These are phyloP conservation scores for Protophormia terraenovae DNA, from an alignment of 2,888 invertebrate genomes.

Conservation along the genomic window DNA sequence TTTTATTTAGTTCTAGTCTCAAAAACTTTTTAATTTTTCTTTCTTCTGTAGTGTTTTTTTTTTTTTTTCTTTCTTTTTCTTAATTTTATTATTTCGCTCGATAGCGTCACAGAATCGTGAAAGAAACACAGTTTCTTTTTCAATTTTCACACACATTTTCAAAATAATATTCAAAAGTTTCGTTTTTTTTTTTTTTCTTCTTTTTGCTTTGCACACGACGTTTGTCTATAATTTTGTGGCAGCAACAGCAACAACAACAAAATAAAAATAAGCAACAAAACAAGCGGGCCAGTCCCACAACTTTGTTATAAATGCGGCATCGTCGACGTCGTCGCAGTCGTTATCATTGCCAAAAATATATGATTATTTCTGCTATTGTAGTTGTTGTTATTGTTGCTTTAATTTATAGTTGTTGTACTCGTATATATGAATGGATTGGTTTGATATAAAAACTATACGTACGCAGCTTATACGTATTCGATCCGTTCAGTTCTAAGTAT, in stretches of 20 bases:
- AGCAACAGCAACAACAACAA: constrained; percentile 16
- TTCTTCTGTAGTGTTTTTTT: constrained; percentile 45
- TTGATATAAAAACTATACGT: constrained; percentile 45
- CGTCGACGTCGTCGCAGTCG: constrained; percentile 71
- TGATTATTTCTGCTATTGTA: constrained; percentile 38
- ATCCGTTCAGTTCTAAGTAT: constrained; percentile 42
- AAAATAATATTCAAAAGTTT: constrained; percentile 49
- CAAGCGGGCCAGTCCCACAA: neutral
- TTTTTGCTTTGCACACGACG: constrained; percentile 68
- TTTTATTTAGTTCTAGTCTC: constrained; percentile 77
- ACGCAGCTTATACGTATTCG: constrained; percentile 60
- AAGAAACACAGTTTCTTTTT: constrained; percentile 36
- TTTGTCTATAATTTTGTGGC: constrained; percentile 67
- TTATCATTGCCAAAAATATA: constrained; percentile 79
- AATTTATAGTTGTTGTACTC: neutral
- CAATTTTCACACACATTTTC: constrained; percentile 66
- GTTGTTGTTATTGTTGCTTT: constrained; percentile 5
- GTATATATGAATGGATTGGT: constrained; percentile 23
- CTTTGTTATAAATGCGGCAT: constrained; percentile 69
- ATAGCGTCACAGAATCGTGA: constrained; percentile 41
- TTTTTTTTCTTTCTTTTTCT: constrained; percentile 65
- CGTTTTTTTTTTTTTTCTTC: too few relatives aligned
- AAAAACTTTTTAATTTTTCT: constrained; percentile 69
- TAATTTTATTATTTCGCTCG: constrained; percentile 69
- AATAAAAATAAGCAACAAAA: neutral